Evolutionary conservation across 2,113 vertebrate species (phyloP).

Genomic region (Chaenocephalus aceratus): DNA sequence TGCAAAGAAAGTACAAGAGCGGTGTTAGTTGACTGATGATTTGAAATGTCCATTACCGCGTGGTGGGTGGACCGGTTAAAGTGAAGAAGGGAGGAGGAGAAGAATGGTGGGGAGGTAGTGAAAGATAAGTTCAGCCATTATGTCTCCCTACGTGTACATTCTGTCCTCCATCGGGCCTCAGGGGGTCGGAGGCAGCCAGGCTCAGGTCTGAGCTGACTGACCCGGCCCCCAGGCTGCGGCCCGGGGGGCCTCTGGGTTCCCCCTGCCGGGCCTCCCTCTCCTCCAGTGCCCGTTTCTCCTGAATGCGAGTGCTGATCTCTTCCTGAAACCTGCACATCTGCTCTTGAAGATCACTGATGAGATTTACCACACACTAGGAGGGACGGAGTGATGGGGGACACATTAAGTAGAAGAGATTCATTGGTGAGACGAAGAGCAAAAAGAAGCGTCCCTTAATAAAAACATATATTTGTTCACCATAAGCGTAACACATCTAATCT

Average conservation of each 20-base stretch:
- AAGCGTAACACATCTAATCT: not conserved
- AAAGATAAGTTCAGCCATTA: conserved; percentile 78
- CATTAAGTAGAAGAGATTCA: conserved; percentile 35
- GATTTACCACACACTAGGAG: conserved; percentile 95
- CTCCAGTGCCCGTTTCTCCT: conserved; percentile 90
- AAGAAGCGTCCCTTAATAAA: conserved; percentile 10
- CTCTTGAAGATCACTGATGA: conserved; percentile 99
- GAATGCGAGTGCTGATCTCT: conserved; percentile 96
- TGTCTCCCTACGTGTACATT: conserved; percentile 92
- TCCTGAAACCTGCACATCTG: conserved; percentile 98
- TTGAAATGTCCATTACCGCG: conserved; percentile 59
- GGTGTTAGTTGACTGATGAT: conserved; percentile 73
- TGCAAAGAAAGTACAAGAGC: conserved; percentile 43
- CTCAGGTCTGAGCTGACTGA: conserved; percentile 56
- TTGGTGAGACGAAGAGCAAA: conserved; percentile 29
- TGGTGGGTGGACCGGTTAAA: conserved; percentile 63
- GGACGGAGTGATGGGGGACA: conserved; percentile 44
- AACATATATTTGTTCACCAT: not conserved
- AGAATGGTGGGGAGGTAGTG: conserved; percentile 47
- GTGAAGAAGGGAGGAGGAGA: conserved; percentile 42
- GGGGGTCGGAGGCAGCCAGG: conserved; percentile 64
- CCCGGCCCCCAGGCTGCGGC: conserved; percentile 61
- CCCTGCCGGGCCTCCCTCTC: conserved; percentile 76
- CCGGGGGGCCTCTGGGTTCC: conserved; percentile 68
- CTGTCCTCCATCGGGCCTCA: conserved; percentile 82